phyloP scores from a whole-genome alignment of 1,140 invertebrate species.

The Frieseomelitta varia region DNA sequence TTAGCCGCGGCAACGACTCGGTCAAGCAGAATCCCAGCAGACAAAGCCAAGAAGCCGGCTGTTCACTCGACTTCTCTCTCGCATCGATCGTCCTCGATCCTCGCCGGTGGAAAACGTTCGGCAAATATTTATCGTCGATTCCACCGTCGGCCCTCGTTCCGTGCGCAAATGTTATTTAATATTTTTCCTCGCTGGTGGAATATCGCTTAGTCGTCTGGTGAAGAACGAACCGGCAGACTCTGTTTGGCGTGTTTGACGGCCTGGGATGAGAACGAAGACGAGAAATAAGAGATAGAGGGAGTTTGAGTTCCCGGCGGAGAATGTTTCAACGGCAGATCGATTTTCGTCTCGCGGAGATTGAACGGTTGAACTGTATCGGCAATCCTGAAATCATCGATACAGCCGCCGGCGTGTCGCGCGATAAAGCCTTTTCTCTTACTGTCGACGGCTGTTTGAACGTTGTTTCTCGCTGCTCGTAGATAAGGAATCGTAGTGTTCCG shows the following conservation, averaged over 20 bases:
- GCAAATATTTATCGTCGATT: slow-evolving; percentile 42
- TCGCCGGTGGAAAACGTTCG: neutral
- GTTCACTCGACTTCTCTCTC: neutral
- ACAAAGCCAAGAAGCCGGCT: neutral
- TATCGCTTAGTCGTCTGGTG: slow-evolving; percentile 13
- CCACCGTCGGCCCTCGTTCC: neutral
- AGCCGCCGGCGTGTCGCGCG: slow-evolving; percentile 22
- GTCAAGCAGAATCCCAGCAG: neutral
- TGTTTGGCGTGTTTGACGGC: neutral
- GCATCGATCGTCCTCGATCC: neutral
- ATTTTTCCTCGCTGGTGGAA: slow-evolving; percentile 15
- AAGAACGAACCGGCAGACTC: rapidly evolving
- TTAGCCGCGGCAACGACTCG: neutral
- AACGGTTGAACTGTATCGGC: slow-evolving; percentile 30
- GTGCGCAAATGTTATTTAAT: slow-evolving; percentile 41
- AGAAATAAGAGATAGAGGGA: too few species aligned
- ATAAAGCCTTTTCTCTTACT: slow-evolving; percentile 41
- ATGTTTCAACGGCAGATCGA: slow-evolving; percentile 1
- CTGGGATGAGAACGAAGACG: neutral
- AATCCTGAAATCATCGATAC: slow-evolving; percentile 54
- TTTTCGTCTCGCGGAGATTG: neutral
- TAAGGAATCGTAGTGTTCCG: slow-evolving; percentile 49
- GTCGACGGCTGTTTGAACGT: slow-evolving; percentile 40
- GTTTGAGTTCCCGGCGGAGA: neutral
- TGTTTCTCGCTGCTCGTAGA: slow-evolving; percentile 45